Conservation (phyloP, 1,140 invertebrate species). For the Camponotus vicinus region DNA sequence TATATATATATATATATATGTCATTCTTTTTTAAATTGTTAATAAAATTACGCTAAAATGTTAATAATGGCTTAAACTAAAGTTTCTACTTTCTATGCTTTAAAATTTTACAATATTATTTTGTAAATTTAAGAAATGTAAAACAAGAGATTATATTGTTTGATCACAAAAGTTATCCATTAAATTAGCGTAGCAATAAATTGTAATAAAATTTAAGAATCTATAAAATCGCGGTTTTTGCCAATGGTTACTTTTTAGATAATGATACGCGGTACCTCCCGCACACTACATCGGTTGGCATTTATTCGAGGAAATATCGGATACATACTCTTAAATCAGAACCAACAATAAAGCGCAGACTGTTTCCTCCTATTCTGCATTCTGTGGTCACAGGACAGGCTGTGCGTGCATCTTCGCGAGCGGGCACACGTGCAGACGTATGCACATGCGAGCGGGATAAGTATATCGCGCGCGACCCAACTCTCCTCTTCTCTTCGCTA, state of each 20-base stretch:
- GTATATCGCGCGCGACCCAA: no score
- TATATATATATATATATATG: no score
- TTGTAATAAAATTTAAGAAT: not conserved
- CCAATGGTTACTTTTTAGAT: not conserved
- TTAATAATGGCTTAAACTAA: not conserved
- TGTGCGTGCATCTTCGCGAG: not conserved
- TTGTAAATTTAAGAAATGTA: not conserved
- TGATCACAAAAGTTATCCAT: not conserved
- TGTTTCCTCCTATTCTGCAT: constrained; percentile 24
- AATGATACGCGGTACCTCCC: not conserved
- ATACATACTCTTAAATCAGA: constrained; percentile 38
- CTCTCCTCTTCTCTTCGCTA: not conserved
- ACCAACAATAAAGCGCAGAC: not conserved
- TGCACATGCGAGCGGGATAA: not conserved
- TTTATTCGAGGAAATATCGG: not conserved
- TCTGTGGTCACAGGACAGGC: not conserved
- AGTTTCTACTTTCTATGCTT: not conserved
- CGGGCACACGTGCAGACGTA: not conserved
- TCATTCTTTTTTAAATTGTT: not conserved
- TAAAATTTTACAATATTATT: not conserved
- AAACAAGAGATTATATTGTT: not conserved
- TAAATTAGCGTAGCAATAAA: not conserved
- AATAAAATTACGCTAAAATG: not conserved
- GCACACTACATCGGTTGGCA: not conserved
- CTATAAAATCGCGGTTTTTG: not conserved